Percentiles rank a stretch among this genome's conserved stretches.
These are phyloP conservation scores for Scaptomyza polygonia DNA, from an alignment of 2,888 invertebrate species.

Conservation along the genomic window DNA sequence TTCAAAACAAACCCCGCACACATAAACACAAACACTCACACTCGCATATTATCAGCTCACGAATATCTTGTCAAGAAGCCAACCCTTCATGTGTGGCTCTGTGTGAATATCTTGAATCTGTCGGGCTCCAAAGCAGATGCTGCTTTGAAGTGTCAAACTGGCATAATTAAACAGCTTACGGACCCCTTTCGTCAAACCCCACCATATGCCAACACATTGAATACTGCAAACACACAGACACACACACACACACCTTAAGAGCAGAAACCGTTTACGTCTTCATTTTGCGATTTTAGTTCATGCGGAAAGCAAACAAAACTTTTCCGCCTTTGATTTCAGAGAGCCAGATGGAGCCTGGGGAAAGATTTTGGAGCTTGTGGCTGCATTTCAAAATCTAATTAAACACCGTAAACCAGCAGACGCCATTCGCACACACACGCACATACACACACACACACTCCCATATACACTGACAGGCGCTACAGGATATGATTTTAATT, in stretches of 20 bases:
- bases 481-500: slow-evolving; percentile 84
- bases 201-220: slow-evolving; percentile 21
- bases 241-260: slow-evolving; percentile 66
- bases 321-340: slow-evolving; percentile 58
- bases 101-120: slow-evolving; percentile 13
- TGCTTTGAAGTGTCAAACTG: slow-evolving; percentile 82
- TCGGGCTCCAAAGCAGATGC: slow-evolving; percentile 43
- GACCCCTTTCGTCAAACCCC: slow-evolving; percentile 22
- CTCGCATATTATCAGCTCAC: slow-evolving; percentile 21
- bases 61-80: slow-evolving; percentile 21
- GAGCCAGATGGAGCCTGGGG: slow-evolving; percentile 34
- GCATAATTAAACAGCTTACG: slow-evolving; percentile 77
- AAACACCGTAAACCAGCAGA: slow-evolving; percentile 69
- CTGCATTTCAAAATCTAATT: slow-evolving; percentile 79
- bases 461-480: slow-evolving; percentile 38
- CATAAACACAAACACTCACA: slow-evolving; percentile 4
- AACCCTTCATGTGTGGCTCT: slow-evolving; percentile 29
- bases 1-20: slow-evolving; percentile 10
- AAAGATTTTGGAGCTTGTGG: slow-evolving; percentile 55
- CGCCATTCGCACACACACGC: slow-evolving; percentile 37
- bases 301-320: slow-evolving; percentile 66
- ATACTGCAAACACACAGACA: slow-evolving; percentile 37
- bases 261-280: slow-evolving; percentile 37
- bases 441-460: slow-evolving; percentile 15
- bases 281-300: slow-evolving; percentile 46